A percentile compares a stretch with the other conserved stretches of the same genome.
Conservation (phyloP, 2,888 invertebrate genomes). For the Chrysina gloriosa region DNA sequence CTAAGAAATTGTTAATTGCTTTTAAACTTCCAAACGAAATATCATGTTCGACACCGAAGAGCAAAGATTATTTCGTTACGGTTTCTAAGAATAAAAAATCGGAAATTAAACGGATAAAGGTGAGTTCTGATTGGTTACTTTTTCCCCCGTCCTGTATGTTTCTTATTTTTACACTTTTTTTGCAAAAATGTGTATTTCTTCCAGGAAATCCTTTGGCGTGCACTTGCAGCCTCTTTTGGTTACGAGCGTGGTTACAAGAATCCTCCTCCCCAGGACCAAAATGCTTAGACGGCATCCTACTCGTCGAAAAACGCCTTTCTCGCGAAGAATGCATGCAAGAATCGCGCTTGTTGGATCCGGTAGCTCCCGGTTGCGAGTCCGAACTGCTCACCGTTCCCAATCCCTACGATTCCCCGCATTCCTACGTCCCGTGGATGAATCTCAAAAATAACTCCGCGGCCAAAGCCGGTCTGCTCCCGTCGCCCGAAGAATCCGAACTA, state of each 20-base stretch:
- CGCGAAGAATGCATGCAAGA: slow-evolving; percentile 74
- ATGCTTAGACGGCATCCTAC: slow-evolving; percentile 81
- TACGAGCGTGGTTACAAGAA: slow-evolving; percentile 85
- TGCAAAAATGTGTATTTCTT: slow-evolving; percentile 45
- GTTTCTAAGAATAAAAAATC: too few species aligned
- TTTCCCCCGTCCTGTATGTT: too few species aligned
- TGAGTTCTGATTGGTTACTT: too few species aligned
- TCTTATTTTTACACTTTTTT: not conserved
- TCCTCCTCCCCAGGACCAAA: slow-evolving; percentile 79
- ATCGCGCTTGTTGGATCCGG: slow-evolving; percentile 66
- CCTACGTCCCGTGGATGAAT: slow-evolving; percentile 70
- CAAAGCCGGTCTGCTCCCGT: slow-evolving; percentile 69
- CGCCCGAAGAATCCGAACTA: slow-evolving; percentile 83
- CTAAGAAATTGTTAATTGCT: too few species aligned
- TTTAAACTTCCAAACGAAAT: too few species aligned
- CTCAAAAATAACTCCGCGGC: slow-evolving; percentile 66
- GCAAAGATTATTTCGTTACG: too few species aligned
- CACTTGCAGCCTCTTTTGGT: slow-evolving; percentile 85
- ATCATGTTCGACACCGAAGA: too few species aligned
- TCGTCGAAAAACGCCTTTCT: slow-evolving; percentile 79
- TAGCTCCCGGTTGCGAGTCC: slow-evolving; percentile 77
- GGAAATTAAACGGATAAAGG: too few species aligned
- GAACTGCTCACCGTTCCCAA: slow-evolving; percentile 67
- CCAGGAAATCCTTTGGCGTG: slow-evolving; percentile 87
- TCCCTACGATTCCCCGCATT: slow-evolving; percentile 69